Base-by-base conservation (phyloP, 2,113 vertebrate genomes). In the Gasterosteus aculeatus region DNA sequence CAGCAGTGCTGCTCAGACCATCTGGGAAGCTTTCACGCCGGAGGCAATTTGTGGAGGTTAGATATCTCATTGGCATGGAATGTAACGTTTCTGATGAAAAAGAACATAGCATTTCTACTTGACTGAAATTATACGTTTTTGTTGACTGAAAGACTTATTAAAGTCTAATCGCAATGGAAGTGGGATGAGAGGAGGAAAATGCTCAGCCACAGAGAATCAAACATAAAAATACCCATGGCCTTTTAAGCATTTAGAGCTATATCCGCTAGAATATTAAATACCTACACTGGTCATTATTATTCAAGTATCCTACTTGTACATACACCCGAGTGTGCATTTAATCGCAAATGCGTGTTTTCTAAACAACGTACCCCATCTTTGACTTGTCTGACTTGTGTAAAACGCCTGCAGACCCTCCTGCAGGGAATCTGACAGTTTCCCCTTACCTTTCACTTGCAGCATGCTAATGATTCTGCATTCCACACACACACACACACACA, bases 361-460 rank as follows among this genome's bases (percentile, higher is more conserved):
- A 12, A 60, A 64, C 18, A 78, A 65, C 56, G 54, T 65, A 62
- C 10, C 46, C 41, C 38, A 54, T 26, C 19, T 65, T 56, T 71
- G 58, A 79, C 44, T 64, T 60, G 66, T 33, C 42, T 2, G 66
- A 66, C 49, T 66, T 63, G 22, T 57, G 14, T 29, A 63, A 73
- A 80, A 74, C 11, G 49, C 71, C 82, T 76, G 62, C 57, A 82
- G 70, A 62, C 12, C 59, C 35, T 56, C 81, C 65, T 54, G 59
- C 51, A 70, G 82, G 78, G 65, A 73, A 81, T 79, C 68, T 72
- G 72, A 88, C 79, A 82, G 67, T 85, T 83, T 83, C 77, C 78
- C 78, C 85, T 90, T 92, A 88, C 90, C 81, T 71, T 80, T 80
- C 73, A 53, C 67, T 70, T 75, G 63, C 83, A 90, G 87, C 73